These are phyloP conservation scores for Thymallus thymallus DNA, from an alignment of 2,113 vertebrate genomes.

Conservation along the genomic window DNA sequence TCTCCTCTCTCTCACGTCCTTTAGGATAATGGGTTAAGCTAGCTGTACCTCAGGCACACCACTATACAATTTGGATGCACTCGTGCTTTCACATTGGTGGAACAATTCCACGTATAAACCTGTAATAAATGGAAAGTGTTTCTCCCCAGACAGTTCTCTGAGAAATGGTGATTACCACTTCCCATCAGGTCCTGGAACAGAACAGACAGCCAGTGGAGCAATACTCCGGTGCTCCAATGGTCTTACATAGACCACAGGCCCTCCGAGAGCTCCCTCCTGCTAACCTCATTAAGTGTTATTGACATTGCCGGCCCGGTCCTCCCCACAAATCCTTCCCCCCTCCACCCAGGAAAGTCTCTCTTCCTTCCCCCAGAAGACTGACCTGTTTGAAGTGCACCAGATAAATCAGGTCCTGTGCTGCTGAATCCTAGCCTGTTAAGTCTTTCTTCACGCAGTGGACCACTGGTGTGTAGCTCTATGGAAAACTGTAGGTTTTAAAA, in stretches of 20 bases:
- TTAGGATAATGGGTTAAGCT: not conserved
- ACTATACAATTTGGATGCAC: not conserved
- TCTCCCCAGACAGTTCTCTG: not conserved
- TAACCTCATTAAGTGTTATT: conserved; percentile 20
- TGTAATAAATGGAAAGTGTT: conserved; percentile 2
- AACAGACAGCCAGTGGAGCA: not conserved
- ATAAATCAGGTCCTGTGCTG: conserved; percentile 3
- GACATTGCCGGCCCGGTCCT: not conserved
- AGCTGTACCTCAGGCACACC: not conserved
- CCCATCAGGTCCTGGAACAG: not conserved
- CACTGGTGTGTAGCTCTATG: conserved; percentile 5
- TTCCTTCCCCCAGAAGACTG: not conserved
- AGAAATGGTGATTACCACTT: conserved; percentile 1
- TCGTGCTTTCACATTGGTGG: not conserved
- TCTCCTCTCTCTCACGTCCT: not conserved
- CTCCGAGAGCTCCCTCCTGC: not conserved
- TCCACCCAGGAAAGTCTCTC: not conserved
- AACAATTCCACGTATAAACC: not conserved
- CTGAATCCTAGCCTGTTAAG: not conserved
- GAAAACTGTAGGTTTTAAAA: conserved; percentile 21
- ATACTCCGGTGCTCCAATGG: not conserved
- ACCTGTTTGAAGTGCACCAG: conserved; percentile 2
- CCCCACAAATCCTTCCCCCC: not conserved
- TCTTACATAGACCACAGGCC: not conserved
- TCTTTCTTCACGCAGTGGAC: not conserved